Evolutionary conservation across 1,140 invertebrate genomes (phyloP), one percentile per base, ranked within the genome.

Genomic region (Ooceraea biroi): DNA sequence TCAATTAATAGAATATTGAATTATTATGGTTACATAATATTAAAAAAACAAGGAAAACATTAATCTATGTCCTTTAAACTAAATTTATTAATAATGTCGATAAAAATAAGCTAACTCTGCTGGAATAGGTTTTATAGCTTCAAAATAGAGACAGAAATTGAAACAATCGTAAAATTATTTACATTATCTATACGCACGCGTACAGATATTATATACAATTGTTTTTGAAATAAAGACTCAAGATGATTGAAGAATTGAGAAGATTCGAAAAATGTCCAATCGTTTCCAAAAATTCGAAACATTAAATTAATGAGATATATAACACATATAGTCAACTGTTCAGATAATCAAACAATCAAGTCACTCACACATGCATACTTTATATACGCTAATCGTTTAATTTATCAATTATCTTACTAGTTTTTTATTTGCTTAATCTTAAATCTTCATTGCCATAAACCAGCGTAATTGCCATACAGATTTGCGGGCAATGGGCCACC

Each of bases 401-500:
- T 60, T 89, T 86, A 85, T 25, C 52, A 82, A 89, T 85, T 76
- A 57, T 73, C 41, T 3, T 76, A 78, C 57, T 83, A 61, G 27
- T 69, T 80, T 69, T 80, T 80, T n/a, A 61, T 50, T 80, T 1
- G 17, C 22, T 77, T 86, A 86, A 86, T 25, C 36, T 74, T 72
- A 65, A 58, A 82, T 14, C 19, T 89, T 95, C 93, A 97, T 91
- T 96, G 95, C 96, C 96, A 97, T 55, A 97, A 91, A 73, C 96
- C 96, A 87, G 96, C 96, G 92, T 97, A 97, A 85, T 94, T 94
- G 68, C 98, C 98, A 89, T 97, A 97, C 14, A 99, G 94, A 84
- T 97, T 98, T 48, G 98, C 97, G 3, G 98, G 97, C 57, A 99
- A 95, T 4, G 98, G 98, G 0, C 98, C 98, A 27, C 98, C 98